These are phyloP conservation scores for Ypsolopha scabrella DNA, from an alignment of 2,888 invertebrate species.

Conservation along the genomic window DNA sequence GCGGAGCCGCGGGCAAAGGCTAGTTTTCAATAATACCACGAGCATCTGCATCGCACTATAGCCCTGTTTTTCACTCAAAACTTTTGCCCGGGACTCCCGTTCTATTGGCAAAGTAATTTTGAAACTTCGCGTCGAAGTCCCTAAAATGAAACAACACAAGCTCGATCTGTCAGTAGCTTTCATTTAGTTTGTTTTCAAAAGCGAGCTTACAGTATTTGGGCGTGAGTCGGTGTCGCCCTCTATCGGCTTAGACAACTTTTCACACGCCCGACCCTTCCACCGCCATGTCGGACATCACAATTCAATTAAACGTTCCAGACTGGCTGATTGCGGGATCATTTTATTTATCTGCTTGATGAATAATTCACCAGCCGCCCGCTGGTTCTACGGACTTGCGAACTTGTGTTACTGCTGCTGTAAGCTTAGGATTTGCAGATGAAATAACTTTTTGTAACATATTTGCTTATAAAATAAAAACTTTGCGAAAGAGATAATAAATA, in stretches of 20 bases:
- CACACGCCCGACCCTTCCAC: constrained; percentile 29
- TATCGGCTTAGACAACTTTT: constrained; percentile 21
- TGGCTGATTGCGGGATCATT: constrained; percentile 35
- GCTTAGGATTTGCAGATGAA: background rate
- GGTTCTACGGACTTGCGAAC: constrained; percentile 15
- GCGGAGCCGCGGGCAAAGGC: too few species aligned
- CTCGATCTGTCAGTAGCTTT: too few species aligned
- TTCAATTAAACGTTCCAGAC: constrained; percentile 39
- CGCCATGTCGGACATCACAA: constrained; percentile 33
- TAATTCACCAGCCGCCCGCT: constrained; percentile 35
- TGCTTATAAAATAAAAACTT: too few species aligned
- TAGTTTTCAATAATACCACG: too few species aligned
- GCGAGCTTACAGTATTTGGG: constrained; percentile 3
- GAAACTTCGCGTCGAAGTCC: too few species aligned
- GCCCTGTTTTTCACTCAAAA: too few species aligned
- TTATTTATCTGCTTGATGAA: constrained; percentile 36
- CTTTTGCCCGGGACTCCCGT: too few species aligned
- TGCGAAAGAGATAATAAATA: too few species aligned
- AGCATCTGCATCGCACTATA: too few species aligned
- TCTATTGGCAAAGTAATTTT: too few species aligned
- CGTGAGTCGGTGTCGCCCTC: background rate
- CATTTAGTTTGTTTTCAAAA: constrained; percentile 8
- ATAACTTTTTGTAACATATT: too few species aligned
- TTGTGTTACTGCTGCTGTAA: constrained; percentile 1
- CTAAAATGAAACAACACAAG: too few species aligned